phyloP scores from a whole-genome alignment of 2,888 invertebrate species.

The Hyppa rectilinea region DNA sequence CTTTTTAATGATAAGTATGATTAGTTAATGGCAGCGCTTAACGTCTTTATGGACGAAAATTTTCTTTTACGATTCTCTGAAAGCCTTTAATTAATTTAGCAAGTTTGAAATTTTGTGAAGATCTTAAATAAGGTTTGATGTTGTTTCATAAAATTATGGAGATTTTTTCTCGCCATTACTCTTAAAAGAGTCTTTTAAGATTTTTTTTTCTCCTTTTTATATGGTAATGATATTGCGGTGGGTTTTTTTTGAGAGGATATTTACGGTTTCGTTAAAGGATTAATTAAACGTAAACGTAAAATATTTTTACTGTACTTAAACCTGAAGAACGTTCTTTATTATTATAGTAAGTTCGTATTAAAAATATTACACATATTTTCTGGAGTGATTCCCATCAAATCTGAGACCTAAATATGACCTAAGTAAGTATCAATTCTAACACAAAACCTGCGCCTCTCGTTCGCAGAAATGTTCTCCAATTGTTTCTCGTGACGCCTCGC shows the following conservation, averaged over 20 bases:
- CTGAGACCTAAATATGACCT: neutral
- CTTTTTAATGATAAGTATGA: constrained; percentile 74
- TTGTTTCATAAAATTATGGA: constrained; percentile 56
- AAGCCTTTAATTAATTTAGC: constrained; percentile 61
- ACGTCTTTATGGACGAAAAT: constrained; percentile 66
- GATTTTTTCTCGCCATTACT: constrained; percentile 37
- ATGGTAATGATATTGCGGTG: constrained; percentile 33
- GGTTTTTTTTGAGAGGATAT: constrained; percentile 20
- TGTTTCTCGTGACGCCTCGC: constrained; percentile 24
- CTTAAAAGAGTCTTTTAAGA: constrained; percentile 27
- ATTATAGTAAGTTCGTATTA: no score
- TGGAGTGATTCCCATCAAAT: neutral
- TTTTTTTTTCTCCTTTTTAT: constrained; percentile 21
- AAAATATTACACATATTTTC: neutral
- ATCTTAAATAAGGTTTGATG: constrained; percentile 51
- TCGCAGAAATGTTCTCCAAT: constrained; percentile 26
- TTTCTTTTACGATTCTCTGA: constrained; percentile 62
- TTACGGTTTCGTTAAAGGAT: constrained; percentile 15
- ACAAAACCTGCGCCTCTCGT: constrained; percentile 1
- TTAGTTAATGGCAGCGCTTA: constrained; percentile 73
- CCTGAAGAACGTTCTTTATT: neutral
- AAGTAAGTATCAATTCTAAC: neutral
- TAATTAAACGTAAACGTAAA: constrained; percentile 3
- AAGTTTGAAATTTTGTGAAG: constrained; percentile 45
- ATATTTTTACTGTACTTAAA: neutral